Evolutionary conservation across 2,888 invertebrate genomes (phyloP).

Genomic region (Limenitis camilla): DNA sequence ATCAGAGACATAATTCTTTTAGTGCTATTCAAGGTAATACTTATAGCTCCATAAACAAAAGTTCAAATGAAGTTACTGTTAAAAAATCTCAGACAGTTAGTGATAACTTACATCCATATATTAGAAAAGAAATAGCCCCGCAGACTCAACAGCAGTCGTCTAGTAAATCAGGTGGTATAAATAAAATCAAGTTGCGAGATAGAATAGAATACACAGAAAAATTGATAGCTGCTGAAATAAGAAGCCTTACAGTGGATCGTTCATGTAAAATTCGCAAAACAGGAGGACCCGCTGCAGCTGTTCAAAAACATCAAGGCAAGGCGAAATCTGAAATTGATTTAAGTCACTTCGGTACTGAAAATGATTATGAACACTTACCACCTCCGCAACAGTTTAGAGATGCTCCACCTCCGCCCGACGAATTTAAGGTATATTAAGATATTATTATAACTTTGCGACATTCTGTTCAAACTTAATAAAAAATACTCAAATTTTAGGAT

Average conservation of each 20-base stretch:
- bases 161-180: constrained; percentile 41
- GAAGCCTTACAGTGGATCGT: constrained; percentile 58
- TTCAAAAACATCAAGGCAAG: constrained; percentile 62
- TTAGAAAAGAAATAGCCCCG: constrained; percentile 62
- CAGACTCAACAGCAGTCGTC: constrained; percentile 29
- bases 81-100: constrained; percentile 66
- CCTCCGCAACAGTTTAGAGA: constrained; percentile 91
- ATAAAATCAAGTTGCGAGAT: constrained; percentile 58
- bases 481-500: constrained; percentile 42
- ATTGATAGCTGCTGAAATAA: constrained; percentile 65
- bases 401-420: constrained; percentile 84
- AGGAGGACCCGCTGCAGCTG: constrained; percentile 36
- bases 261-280: constrained; percentile 53
- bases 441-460: not conserved
- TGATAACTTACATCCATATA: constrained; percentile 69
- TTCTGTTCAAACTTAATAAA: not conserved
- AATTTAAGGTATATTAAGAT: constrained; percentile 67
- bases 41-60: constrained; percentile 44
- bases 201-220: constrained; percentile 69
- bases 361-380: constrained; percentile 82
- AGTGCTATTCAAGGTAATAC: constrained; percentile 64
- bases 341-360: constrained; percentile 69
- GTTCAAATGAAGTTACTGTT: constrained; percentile 49
- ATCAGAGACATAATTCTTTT: constrained; percentile 66
- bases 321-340: constrained; percentile 77